phyloP scores from a whole-genome alignment of 2,888 invertebrate genomes.

The Melinaea marsaeus region DNA sequence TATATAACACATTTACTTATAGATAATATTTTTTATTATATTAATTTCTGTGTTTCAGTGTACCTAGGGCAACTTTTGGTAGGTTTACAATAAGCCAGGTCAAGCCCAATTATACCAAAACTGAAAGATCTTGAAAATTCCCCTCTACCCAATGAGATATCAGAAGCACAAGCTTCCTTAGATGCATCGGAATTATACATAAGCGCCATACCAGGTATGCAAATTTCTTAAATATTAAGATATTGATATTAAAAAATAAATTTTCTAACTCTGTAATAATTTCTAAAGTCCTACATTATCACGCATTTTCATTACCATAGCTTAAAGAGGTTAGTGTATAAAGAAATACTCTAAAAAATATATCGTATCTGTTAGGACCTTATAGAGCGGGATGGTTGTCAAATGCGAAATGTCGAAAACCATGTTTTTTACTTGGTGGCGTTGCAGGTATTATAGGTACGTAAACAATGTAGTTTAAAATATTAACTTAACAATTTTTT shows the following conservation, averaged over 20 bases:
- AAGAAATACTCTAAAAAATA: no score
- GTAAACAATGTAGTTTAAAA: no score
- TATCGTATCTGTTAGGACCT: constrained; percentile 25
- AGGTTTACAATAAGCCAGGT: constrained; percentile 33
- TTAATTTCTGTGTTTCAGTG: constrained; percentile 21
- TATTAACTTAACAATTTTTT: no score
- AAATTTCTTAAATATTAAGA: neutral
- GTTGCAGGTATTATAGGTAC: constrained; percentile 3
- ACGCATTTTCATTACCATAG: no score
- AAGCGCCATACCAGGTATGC: constrained; percentile 21
- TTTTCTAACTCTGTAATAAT: neutral
- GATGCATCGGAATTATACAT: constrained; percentile 20
- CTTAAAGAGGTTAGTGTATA: no score
- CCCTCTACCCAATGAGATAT: constrained; percentile 28
- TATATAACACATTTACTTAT: no score
- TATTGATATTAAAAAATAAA: neutral
- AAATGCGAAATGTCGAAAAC: constrained; percentile 29
- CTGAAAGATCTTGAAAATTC: constrained; percentile 32
- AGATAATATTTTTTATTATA: no score
- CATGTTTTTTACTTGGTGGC: constrained; percentile 22
- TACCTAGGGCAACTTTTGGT: constrained; percentile 26
- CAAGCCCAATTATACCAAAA: constrained; percentile 34
- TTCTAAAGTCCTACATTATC: no score
- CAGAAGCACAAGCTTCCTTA: constrained; percentile 25
- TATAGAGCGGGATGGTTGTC: constrained; percentile 27